Base-by-base conservation (phyloP, 1,140 invertebrate genomes). In the Brachionus paranguensis region DNA sequence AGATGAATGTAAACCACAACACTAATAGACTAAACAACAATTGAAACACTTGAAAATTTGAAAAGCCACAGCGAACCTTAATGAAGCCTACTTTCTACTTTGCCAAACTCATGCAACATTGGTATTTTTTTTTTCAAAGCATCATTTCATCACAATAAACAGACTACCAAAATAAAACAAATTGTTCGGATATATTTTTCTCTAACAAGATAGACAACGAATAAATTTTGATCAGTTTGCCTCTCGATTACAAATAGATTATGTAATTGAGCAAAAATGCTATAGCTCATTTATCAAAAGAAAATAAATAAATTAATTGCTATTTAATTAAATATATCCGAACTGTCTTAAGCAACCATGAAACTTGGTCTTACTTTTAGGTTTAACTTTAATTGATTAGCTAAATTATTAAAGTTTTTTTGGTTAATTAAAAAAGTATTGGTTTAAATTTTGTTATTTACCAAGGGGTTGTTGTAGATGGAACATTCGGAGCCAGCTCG, bases 401-500 rank as follows among this genome's bases (percentile, higher is more conserved):
- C 68, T 72, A 43, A 41, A 72, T 43, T 43, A 37, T 70, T 33
- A 70, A 43, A 20, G 3, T 41, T 17, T 43, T 72, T 43, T 6
- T 33, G 24, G 3, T 29, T 14, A 43, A 20, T 55, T 43, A 72
- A 41, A 41, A 43, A 41, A 17, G 24, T 1, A n/a, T n/a, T 29
- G n/a, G 2, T 72, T 72, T 72, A 14, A 41, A 72, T 37, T n/a
- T 45, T 43, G 33, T 3, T 17, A 72, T 43, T 76, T 76, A 76
- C 72, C 20, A 76, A 43, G 3, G 68, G 68, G 10, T 76, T 76
- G 12, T 76, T 76, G 27, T 76, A 76, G 27, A 76, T 76, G 20
- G 72, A 76, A 50, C 72, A 76, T n/a, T 76, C 72, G 10, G 72
- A 76, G 10, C 72, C 72, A 47, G 43, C 72, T 50, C 72, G 17